Evolutionary conservation across 1,140 invertebrate genomes (phyloP).

Genomic region (Heterodera schachtii): DNA sequence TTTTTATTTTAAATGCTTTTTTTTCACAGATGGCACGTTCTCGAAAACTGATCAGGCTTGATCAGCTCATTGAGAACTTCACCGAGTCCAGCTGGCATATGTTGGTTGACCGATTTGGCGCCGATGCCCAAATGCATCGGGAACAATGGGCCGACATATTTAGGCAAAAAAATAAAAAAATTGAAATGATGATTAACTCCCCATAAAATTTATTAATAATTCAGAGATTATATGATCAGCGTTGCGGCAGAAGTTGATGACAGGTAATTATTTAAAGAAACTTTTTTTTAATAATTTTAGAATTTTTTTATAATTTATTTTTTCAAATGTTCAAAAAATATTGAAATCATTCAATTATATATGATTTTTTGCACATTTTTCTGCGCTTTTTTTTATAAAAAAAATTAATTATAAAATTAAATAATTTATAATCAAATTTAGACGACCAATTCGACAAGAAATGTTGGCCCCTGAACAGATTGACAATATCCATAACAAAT

Average conservation of each 20-base stretch:
- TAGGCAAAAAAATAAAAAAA: neutral
- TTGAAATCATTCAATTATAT: no score
- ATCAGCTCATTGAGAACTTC: conserved; percentile 63
- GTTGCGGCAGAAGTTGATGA: conserved; percentile 63
- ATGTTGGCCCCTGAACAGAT: conserved; percentile 56
- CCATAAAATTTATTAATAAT: neutral
- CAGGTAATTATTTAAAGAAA: conserved; percentile 14
- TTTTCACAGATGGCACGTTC: conserved; percentile 27
- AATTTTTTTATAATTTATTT: neutral
- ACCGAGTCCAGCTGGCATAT: conserved; percentile 63
- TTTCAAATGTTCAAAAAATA: no score
- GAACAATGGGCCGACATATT: conserved; percentile 53
- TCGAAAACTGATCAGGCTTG: conserved; percentile 54
- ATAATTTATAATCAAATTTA: neutral
- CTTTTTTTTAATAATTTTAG: neutral
- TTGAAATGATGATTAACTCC: neutral
- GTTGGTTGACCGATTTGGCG: neutral
- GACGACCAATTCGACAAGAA: conserved; percentile 61
- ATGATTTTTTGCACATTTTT: no score
- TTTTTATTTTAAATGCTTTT: conserved; percentile 16
- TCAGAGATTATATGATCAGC: conserved; percentile 61
- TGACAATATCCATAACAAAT: conserved; percentile 65
- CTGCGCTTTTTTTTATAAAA: no score
- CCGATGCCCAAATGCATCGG: conserved; percentile 45
- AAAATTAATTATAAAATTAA: no score